Conservation (phyloP, 2,797 vertebrate species). For the Phrynocephalus vlangalii region DNA sequence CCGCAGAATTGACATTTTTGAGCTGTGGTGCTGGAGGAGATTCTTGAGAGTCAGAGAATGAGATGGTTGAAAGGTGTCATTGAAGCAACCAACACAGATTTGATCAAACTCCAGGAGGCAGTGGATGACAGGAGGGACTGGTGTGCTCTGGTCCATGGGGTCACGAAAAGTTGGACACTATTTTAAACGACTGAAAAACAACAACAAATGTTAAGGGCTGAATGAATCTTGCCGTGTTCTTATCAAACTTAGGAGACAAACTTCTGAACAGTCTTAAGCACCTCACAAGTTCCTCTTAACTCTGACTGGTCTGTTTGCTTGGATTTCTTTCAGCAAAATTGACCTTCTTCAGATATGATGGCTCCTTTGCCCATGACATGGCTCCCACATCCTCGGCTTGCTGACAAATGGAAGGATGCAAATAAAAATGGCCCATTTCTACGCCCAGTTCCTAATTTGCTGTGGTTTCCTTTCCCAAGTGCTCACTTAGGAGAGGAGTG, state of each 20-base stretch:
- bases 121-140: too few relatives aligned
- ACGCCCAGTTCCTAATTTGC: neutral
- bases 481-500: conserved; percentile 5
- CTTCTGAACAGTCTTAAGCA: neutral
- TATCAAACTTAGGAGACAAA: neutral
- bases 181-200: too few relatives aligned
- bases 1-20: too few relatives aligned
- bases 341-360: neutral
- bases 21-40: too few relatives aligned
- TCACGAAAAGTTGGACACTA: too few relatives aligned
- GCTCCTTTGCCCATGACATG: neutral
- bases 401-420: neutral
- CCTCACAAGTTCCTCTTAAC: neutral
- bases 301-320: neutral
- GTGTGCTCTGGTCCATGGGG: too few relatives aligned
- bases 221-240: neutral
- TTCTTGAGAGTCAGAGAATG: too few relatives aligned
- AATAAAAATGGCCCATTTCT: neutral
- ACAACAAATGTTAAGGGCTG: neutral
- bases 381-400: neutral
- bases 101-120: too few relatives aligned
- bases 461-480: conserved; percentile 11
- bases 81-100: too few relatives aligned
- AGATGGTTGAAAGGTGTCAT: too few relatives aligned
- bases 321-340: neutral